Percentiles rank a stretch among this genome's conserved stretches.
phyloP scores from a whole-genome alignment of 2,113 vertebrate genomes.

The Cebidichthys violaceus region DNA sequence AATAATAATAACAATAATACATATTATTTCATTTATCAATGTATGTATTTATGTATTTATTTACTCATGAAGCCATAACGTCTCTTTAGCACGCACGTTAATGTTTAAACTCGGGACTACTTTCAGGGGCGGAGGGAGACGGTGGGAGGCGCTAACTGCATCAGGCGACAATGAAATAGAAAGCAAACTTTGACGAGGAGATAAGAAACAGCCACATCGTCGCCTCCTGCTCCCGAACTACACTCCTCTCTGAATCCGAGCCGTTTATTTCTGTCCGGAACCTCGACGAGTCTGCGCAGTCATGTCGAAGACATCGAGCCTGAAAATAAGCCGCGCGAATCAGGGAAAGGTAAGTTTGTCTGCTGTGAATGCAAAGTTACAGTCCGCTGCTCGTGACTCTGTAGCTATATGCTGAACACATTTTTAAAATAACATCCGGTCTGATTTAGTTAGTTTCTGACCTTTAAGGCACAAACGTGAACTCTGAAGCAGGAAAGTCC shows the following conservation, averaged over 20 bases:
- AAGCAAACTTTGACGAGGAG: constrained; percentile 70
- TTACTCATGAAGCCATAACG: neutral
- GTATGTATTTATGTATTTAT: too few relatives aligned
- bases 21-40: too few relatives aligned
- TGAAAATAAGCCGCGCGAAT: constrained; percentile 69
- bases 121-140: constrained; percentile 29
- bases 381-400: neutral
- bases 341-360: constrained; percentile 67
- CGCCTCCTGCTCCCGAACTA: neutral
- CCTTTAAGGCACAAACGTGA: neutral
- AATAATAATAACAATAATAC: too few relatives aligned
- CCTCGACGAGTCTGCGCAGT: neutral
- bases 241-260: neutral
- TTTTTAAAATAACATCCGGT: fast-evolving
- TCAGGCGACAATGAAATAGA: constrained; percentile 44
- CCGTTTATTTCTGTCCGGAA: neutral
- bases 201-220: constrained; percentile 38
- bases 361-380: neutral
- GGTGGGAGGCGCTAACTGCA: constrained; percentile 54
- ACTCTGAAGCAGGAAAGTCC: constrained; percentile 23
- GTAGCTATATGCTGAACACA: neutral
- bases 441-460: neutral
- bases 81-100: neutral
- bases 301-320: constrained; percentile 67
- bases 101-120: neutral